Evolutionary conservation across 2,113 vertebrate species (phyloP).

Genomic region (Trematocara unimaculatum): DNA sequence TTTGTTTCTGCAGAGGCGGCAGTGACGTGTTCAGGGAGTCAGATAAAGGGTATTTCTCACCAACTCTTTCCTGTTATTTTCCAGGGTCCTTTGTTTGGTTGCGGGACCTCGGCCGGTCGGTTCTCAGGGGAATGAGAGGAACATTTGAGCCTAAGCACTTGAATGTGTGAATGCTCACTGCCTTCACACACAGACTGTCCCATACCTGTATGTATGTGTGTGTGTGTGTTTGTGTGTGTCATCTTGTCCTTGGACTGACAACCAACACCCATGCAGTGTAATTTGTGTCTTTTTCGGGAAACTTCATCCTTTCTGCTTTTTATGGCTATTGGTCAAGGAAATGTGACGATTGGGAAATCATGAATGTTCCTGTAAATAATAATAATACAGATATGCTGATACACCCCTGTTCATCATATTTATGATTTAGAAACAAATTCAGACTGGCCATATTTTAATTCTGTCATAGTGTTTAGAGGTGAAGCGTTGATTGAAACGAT

Average conservation of each 20-base stretch:
- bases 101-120: conserved; percentile 79
- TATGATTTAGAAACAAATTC: not conserved
- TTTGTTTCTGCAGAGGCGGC: conserved; percentile 87
- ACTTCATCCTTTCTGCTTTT: not conserved
- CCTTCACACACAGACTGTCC: not conserved
- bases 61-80: conserved; percentile 99
- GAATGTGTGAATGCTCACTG: not conserved
- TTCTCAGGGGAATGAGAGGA: conserved; percentile 90
- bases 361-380: not conserved
- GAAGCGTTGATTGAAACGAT: not conserved
- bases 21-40: conserved; percentile 96
- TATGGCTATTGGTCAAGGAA: not conserved
- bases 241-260: conserved; percentile 19
- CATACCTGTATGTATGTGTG: not conserved
- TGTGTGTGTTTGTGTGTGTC: not conserved
- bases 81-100: conserved; percentile 92
- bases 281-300: not conserved
- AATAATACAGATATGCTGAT: not conserved
- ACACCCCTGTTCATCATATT: not conserved
- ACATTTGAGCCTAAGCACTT: conserved; percentile 36
- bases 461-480: not conserved
- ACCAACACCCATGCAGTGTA: not conserved
- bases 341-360: not conserved
- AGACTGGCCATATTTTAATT: not conserved
- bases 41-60: conserved; percentile 98